These are phyloP conservation scores for Cisticola juncidis DNA, from an alignment of 2,113 vertebrate species.

Conservation along the genomic window DNA sequence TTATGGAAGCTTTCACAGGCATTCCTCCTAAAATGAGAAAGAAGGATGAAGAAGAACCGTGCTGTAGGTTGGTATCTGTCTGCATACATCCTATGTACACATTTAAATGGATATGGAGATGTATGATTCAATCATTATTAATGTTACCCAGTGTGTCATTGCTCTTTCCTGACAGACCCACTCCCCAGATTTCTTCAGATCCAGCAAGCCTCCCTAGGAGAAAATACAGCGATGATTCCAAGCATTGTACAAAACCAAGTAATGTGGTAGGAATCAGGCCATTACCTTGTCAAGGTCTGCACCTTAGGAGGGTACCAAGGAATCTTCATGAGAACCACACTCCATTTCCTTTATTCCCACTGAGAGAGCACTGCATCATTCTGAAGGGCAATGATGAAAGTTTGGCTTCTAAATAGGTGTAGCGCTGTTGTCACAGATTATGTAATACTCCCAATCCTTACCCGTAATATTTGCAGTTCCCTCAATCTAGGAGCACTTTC, in stretches of 20 bases:
- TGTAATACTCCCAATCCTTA: not conserved
- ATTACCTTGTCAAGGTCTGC: not conserved
- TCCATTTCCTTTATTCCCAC: not conserved
- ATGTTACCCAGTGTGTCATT: not conserved
- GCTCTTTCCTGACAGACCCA: not conserved
- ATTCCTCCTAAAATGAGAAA: not conserved
- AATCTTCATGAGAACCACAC: not conserved
- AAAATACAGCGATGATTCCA: not conserved
- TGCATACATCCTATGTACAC: not conserved
- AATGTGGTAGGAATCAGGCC: not conserved
- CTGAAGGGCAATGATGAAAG: not conserved
- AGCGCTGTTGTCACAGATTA: not conserved
- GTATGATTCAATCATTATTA: not conserved
- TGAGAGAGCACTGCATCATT: not conserved
- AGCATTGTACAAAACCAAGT: not conserved
- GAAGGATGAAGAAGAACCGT: not conserved
- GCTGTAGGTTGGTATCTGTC: not conserved
- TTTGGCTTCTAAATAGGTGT: not conserved
- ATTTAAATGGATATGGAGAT: not conserved
- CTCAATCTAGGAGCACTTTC: not conserved
- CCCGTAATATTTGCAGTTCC: not conserved
- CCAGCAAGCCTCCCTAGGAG: not conserved
- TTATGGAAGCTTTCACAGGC: not conserved
- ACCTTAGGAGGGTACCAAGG: not conserved
- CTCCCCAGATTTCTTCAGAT: not conserved